Percentiles rank a stretch among this genome's conserved stretches.
Conservation (phyloP, 2,113 vertebrate species). For the Cathartes aura region DNA sequence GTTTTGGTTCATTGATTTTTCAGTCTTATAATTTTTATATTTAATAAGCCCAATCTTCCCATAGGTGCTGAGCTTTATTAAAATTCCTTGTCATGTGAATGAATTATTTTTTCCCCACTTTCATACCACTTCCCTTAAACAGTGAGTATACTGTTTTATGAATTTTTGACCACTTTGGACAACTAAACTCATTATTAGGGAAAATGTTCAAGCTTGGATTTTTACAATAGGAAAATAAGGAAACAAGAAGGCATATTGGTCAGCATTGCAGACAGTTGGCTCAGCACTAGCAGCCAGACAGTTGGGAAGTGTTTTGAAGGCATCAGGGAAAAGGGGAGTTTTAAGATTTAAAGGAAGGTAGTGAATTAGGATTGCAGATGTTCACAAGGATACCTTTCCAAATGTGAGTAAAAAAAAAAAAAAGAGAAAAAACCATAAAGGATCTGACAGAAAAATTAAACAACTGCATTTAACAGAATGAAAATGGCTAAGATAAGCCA, state of each 20-base stretch:
- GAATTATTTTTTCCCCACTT: background rate
- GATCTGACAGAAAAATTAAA: background rate
- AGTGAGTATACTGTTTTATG: background rate
- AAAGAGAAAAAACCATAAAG: background rate
- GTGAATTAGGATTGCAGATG: background rate
- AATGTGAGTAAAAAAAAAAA: background rate
- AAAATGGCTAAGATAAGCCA: background rate
- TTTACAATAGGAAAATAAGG: background rate
- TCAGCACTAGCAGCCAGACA: background rate
- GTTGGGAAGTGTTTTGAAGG: background rate
- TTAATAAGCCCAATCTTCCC: background rate
- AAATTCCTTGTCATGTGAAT: background rate
- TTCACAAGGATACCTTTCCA: background rate
- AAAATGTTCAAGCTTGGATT: background rate
- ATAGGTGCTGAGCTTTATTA: background rate
- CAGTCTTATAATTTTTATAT: background rate
- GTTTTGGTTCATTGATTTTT: background rate
- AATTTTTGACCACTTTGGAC: background rate
- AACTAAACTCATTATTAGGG: background rate
- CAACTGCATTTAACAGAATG: background rate
- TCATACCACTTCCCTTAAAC: background rate
- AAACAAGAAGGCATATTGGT: background rate
- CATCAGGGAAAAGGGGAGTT: background rate
- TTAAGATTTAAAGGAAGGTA: background rate
- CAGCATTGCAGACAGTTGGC: background rate